Evolutionary conservation across 2,888 invertebrate genomes (phyloP), one percentile per base, ranked within the genome.

Genomic region (Noctua comes): DNA sequence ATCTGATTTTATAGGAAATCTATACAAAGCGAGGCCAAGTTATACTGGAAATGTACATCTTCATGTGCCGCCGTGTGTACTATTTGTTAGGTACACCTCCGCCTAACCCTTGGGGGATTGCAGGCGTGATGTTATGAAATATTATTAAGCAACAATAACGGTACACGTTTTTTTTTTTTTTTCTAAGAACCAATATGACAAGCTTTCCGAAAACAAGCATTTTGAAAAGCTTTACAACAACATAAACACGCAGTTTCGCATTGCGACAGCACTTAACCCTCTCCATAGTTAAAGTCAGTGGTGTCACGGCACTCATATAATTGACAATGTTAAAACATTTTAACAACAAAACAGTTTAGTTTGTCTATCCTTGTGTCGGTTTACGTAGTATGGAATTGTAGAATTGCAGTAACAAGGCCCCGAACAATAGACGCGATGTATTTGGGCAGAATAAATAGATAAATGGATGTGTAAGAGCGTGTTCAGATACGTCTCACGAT

Each of bases 351-450:
- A 80, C 79, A 68, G 76, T 71, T 88, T 80, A 69, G 86, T 84
- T 84, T 90, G 87, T 73, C 73, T 82, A 90, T 89, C 92, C 93
- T 93, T 93, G 93, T 88, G 68, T 88, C 73, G 70, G 89, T 93
- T 92, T 90, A 81, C 73, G 84, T 85, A 89, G 89, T 79, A 86
- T 81, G 77, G 57, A 83, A 75, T 74, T 83, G 77, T 85, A 87
- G 82, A 86, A 86, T 84, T 79, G 82, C 86, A 73, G 76, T 73
- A 73, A 80, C 91, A 90, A 91, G 90, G 90, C 76, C 82, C 76
- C 51, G 68, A 51, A 77, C 59, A 82, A 72, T 79, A 76, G 80
- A 16, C 64, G 18, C 11, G 66, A 79, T 83, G 76, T 86, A 80
- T 89, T 90, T 88, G 84, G 85, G 65, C 79, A 83, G 78, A 82